These are phyloP conservation scores for Adelosebastes latens DNA, from an alignment of 2,797 vertebrate species.

Conservation along the genomic window DNA sequence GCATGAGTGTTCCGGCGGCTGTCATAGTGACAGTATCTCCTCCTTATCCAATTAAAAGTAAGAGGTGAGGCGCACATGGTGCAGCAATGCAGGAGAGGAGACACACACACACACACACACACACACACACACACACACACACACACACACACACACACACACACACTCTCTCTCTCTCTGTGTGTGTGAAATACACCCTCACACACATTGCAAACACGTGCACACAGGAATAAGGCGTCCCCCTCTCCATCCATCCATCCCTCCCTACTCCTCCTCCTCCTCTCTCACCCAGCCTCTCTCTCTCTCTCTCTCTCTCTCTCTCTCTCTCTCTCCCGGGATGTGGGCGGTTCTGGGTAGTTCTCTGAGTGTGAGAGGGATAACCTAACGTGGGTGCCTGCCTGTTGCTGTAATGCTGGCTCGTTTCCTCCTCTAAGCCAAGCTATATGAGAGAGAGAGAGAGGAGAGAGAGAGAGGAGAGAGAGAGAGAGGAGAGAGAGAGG, in stretches of 20 bases:
- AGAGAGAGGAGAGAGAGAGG: not conserved
- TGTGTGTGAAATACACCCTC: no score
- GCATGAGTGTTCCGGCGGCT: conserved; percentile 29
- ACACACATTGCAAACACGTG: not conserved
- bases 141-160: conserved; percentile 5
- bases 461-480: not conserved
- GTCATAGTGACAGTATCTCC: not conserved
- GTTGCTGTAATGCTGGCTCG: conserved; percentile 53
- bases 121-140: conserved; percentile 25
- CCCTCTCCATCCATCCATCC: not conserved
- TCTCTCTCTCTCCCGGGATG: conserved; percentile 30
- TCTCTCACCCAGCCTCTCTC: not conserved
- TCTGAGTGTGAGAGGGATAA: conserved; percentile 70
- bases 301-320: not conserved
- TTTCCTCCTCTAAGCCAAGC: conserved; percentile 19
- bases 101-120: conserved; percentile 23
- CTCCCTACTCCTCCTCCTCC: not conserved
- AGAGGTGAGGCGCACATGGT: conserved; percentile 25
- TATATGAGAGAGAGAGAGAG: not conserved
- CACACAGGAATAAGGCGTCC: conserved; percentile 54
- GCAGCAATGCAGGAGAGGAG: conserved; percentile 41
- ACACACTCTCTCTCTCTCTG: not conserved
- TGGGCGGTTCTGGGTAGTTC: conserved; percentile 73
- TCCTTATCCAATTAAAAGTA: conserved; percentile 51
- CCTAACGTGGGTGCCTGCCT: conserved; percentile 68